A percentile compares a stretch with the other conserved stretches of the same genome.
Evolutionary conservation across 1,140 invertebrate genomes (phyloP).

Genomic region (Whitmania pigra): DNA sequence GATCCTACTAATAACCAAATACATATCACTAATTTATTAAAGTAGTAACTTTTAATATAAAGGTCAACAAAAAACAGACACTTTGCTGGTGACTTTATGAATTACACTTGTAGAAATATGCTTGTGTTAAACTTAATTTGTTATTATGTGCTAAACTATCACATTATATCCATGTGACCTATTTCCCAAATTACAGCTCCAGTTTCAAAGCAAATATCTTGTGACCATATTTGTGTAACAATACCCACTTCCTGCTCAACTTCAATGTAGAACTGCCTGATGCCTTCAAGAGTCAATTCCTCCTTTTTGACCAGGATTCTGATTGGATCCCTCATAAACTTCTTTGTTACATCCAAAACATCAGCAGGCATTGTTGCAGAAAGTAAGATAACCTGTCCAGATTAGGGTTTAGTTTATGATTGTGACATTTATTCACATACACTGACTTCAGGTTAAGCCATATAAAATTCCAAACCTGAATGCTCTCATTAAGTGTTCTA

Average conservation of each 20-base stretch:
- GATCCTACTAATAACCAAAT: too few species aligned
- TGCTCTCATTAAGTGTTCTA: constrained; percentile 71
- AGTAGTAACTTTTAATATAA: too few species aligned
- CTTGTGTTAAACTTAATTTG: too few species aligned
- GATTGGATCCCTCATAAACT: constrained; percentile 25
- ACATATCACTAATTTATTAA: too few species aligned
- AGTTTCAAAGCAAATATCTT: too few species aligned
- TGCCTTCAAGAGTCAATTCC: constrained; percentile 85
- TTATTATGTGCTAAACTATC: too few species aligned
- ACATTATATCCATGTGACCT: too few species aligned
- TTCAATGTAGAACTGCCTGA: constrained; percentile 82
- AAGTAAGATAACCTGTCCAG: constrained; percentile 23
- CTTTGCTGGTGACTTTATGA: too few species aligned
- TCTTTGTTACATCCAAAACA: constrained; percentile 23
- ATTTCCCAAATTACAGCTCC: too few species aligned
- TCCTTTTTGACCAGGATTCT: constrained; percentile 26
- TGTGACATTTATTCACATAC: not conserved
- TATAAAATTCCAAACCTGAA: constrained; percentile 53
- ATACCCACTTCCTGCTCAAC: constrained; percentile 19
- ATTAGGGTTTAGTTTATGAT: too few species aligned
- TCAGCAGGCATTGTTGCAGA: constrained; percentile 26
- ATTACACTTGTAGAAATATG: too few species aligned
- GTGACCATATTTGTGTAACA: not conserved
- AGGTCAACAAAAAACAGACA: too few species aligned
- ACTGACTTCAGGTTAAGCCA: not conserved